Base-by-base conservation (phyloP, 2,888 invertebrate species). In the Taenaris catops region DNA sequence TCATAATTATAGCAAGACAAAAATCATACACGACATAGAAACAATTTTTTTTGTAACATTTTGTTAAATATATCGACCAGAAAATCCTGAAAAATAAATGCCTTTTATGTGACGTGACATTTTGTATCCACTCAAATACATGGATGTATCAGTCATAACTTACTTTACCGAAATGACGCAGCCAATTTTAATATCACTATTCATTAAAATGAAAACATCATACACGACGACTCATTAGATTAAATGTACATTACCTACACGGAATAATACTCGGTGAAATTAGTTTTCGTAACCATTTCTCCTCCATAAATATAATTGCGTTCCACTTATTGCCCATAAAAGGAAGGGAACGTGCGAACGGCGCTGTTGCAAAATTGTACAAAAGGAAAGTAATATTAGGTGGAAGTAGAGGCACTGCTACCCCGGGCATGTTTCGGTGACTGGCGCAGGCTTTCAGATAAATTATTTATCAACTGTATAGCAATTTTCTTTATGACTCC, bases 401-500 rank as follows among this genome's bases (percentile, higher is more conserved):
- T 75, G 66, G 71, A 73, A 78, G 76, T 71, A 70, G 70, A 67
- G 61, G 63, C 69, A 69, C 59, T 66, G 66, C 68, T 71, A 70
- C 74, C 68, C 71, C 63, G 63, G 58, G 65, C 73, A 62, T 74
- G 78, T 79, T 76, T 76, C 78, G 80, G 83, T 83, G 84, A 86
- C 84, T 84, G 79, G 81, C 71, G 76, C 74, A 75, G 76, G 79
- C 83, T 83, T 76, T 81, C 78, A 83, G 79, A 86, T 86, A 84
- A 84, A 86, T 86, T 84, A 86, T 86, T 86, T 86, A 86, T 84
- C 84, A 86, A 86, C 83, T 83, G 84, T 84, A 84, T 83, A 80
- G 84, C 86, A 86, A 86, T 86, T 86, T 86, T 84, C 86, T 86
- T 86, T 86, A 86, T 81, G 84, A 84, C 83, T 84, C 84, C 83